These are phyloP conservation scores for Strix aluco DNA, from an alignment of 2,113 vertebrate genomes.

Conservation along the genomic window DNA sequence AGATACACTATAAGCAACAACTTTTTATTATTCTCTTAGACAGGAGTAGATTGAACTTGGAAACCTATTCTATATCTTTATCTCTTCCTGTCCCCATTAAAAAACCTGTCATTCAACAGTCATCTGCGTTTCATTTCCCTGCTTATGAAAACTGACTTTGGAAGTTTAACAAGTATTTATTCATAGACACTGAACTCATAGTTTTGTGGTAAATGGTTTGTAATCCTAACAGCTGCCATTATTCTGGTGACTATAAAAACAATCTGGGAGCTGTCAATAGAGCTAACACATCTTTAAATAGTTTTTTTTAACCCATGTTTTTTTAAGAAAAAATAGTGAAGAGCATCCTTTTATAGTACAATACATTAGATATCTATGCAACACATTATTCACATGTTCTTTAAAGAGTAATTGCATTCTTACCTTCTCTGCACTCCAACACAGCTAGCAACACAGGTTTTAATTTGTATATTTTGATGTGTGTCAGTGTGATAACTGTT, in stretches of 20 bases:
- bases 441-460: neutral
- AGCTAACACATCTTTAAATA: neutral
- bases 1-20: neutral
- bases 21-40: neutral
- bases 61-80: neutral
- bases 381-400: neutral
- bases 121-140: neutral
- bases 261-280: neutral
- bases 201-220: neutral
- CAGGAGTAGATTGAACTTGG: no score
- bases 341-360: neutral
- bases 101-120: neutral
- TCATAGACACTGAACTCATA: neutral
- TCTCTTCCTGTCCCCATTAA: neutral
- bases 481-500: neutral
- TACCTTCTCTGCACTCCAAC: neutral
- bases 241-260: neutral
- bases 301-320: fast-evolving
- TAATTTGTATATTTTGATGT: neutral
- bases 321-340: neutral
- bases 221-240: neutral
- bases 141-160: neutral
- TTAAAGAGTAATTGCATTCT: neutral
- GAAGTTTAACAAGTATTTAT: neutral
- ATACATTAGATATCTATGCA: neutral